Evolutionary conservation across 2,888 invertebrate genomes (phyloP).

Genomic region (Escarpia spicata): DNA sequence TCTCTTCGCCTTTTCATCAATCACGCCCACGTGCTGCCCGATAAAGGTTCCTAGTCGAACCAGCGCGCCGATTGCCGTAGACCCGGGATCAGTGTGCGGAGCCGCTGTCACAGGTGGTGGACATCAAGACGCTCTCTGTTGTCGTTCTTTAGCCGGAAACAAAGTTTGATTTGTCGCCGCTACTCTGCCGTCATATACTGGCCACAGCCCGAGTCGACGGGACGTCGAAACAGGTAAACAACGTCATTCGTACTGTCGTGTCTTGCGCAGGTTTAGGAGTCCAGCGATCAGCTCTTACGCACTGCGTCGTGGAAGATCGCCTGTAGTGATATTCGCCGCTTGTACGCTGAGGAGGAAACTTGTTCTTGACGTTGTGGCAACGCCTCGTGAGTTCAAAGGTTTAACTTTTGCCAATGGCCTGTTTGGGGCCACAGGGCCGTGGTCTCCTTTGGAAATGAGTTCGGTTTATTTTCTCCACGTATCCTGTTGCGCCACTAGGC

Average conservation of each 20-base stretch:
- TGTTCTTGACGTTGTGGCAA: background rate
- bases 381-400: background rate
- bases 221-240: background rate
- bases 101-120: background rate
- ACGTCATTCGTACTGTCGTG: background rate
- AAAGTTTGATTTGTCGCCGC: background rate
- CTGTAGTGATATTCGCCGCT: background rate
- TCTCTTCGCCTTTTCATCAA: background rate
- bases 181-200: background rate
- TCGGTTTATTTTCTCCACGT: too few species aligned
- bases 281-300: background rate
- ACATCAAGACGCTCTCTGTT: background rate
- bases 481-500: too few species aligned
- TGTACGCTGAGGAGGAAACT: background rate
- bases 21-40: background rate
- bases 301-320: background rate
- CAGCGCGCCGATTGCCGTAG: background rate
- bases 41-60: background rate
- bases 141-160: background rate
- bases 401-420: background rate
- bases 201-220: too few species aligned
- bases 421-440: too few species aligned
- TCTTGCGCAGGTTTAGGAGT: background rate
- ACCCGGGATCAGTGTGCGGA: background rate
- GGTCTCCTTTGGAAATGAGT: too few species aligned